A percentile compares a stretch with the other conserved stretches of the same genome.
Evolutionary conservation across 2,113 vertebrate genomes (phyloP).

Genomic region (Zapus hudsonius): DNA sequence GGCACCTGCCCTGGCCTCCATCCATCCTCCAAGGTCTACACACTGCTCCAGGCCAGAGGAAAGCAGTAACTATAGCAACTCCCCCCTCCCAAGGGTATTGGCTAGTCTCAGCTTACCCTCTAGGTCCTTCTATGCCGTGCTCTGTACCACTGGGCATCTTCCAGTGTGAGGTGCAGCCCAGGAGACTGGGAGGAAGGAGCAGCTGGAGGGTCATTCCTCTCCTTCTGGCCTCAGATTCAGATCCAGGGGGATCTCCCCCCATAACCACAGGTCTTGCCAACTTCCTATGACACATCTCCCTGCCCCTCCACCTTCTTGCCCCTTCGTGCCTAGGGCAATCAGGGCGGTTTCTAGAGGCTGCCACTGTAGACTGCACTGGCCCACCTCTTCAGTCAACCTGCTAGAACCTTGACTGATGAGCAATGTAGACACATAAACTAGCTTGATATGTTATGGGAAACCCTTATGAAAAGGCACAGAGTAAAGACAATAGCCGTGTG

Average conservation of each 20-base stretch:
- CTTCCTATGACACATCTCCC: background rate
- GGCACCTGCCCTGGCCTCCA: too few species aligned
- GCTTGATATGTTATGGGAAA: background rate
- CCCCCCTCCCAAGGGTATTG: too few species aligned
- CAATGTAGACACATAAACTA: background rate
- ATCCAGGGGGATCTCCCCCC: background rate
- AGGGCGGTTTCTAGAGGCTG: background rate
- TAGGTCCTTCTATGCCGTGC: fast-evolving
- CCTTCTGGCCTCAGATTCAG: background rate
- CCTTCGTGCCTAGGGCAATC: background rate
- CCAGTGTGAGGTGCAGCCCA: too few species aligned
- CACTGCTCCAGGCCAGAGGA: background rate
- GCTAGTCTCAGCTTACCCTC: background rate
- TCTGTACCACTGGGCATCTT: too few species aligned
- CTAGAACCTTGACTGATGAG: background rate
- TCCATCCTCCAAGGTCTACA: background rate
- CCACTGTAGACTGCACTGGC: background rate
- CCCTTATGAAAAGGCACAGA: background rate
- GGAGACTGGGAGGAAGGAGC: too few species aligned
- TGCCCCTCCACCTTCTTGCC: background rate
- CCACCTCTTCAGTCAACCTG: background rate
- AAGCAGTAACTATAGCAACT: background rate
- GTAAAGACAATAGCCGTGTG: background rate
- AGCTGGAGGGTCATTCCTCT: background rate
- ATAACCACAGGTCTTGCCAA: background rate